Percentiles rank a stretch among this genome's conserved stretches.
These are phyloP conservation scores for Drosophila kanekoi DNA, from an alignment of 2,888 invertebrate genomes.

Conservation along the genomic window DNA sequence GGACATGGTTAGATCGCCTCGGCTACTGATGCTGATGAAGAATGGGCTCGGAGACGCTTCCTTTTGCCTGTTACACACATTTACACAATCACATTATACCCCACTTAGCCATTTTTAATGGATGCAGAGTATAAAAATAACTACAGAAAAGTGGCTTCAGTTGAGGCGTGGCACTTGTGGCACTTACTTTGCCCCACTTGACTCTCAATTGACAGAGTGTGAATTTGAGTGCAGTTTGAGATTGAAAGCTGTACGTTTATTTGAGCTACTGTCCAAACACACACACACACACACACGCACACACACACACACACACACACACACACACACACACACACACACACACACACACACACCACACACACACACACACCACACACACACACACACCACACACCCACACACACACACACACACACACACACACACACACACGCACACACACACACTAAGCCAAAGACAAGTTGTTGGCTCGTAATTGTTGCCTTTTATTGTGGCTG, in stretches of 20 bases:
- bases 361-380: slow-evolving; percentile 9
- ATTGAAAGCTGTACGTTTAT: slow-evolving; percentile 58
- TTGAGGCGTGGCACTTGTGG: slow-evolving; percentile 37
- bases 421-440: slow-evolving; percentile 4
- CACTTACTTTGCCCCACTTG: slow-evolving; percentile 36
- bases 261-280: slow-evolving; percentile 34
- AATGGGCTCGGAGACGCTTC: too few relatives aligned
- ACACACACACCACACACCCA: slow-evolving; percentile 5
- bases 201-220: slow-evolving; percentile 43
- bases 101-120: too few relatives aligned
- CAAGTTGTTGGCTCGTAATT: slow-evolving; percentile 43
- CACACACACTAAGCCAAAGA: slow-evolving; percentile 32
- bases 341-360: background rate
- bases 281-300: too few relatives aligned
- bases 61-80: too few relatives aligned
- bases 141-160: slow-evolving; percentile 1
- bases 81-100: too few relatives aligned
- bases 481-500: slow-evolving; percentile 67
- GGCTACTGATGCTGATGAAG: too few relatives aligned
- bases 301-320: too few relatives aligned
- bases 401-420: slow-evolving; percentile 12
- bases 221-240: slow-evolving; percentile 53
- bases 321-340: slow-evolving; percentile 22
- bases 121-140: background rate
- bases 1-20: too few relatives aligned